Evolutionary conservation across 2,888 invertebrate genomes (phyloP), one percentile per base, ranked within the genome.

Genomic region (Netelia virgata): DNA sequence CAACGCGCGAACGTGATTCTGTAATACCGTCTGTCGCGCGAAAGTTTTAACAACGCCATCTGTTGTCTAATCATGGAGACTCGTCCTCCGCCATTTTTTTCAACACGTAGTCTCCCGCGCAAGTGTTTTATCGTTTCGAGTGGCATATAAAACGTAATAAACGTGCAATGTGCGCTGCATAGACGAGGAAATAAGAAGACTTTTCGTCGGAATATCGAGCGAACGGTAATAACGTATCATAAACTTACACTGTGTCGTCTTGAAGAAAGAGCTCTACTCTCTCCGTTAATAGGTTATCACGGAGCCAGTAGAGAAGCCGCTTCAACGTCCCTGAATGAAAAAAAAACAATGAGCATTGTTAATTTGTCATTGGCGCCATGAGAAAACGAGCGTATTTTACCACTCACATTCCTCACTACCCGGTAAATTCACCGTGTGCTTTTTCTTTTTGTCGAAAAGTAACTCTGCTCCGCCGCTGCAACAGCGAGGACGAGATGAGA

Each of bases 401-500:
- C 84, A 93, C 94, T 94, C 93, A 95, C 95, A 96, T 88, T 94
- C 92, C 83, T 95, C 95, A 74, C 94, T 94, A 20, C 94, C 92
- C 0, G 94, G 93, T 81, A 97, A 96, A 87, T 98, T 93, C 36
- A 94, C 93, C 0, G 98, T 93, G 80, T 96, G 94, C 69, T 97
- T 96, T 91, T 98, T 98, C 73, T 96, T 95, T 90, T 97, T 97
- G 86, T 97, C 97, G 93, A 98, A 98, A 0, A 99, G 94, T n/a
- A 98, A 93, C 92, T 99, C 98, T 0, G 98, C 98, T 1, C 99
- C 99, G 14, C 99, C 98, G 59, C 97, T 97, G 90, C 93, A 96
- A 91, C 92, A 92, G 47, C 47, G 47, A 47, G 14, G 0, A 1
- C 3, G 47, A 47, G 47, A 16, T 57, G 36, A 94, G 82, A 77